phyloP scores from a whole-genome alignment of 2,797 vertebrate species.

The Phylloscopus collybita region DNA sequence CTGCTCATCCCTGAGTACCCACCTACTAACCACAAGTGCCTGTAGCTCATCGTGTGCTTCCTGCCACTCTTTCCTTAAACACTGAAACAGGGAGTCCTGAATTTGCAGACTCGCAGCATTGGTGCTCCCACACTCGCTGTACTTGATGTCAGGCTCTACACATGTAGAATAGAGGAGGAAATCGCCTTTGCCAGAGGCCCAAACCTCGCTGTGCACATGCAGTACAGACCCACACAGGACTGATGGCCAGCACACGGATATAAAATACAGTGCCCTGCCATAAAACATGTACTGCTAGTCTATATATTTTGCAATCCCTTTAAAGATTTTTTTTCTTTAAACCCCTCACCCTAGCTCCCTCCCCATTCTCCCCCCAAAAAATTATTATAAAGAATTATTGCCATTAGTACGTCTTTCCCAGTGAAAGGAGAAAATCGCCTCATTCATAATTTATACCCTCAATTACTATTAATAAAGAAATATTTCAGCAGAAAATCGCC shows the following conservation, averaged over 20 bases:
- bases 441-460: conserved; percentile 99
- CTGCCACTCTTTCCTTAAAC: background rate
- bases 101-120: background rate
- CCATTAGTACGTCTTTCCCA: conserved; percentile 95
- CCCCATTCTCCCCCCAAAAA: conserved; percentile 78
- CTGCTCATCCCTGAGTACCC: background rate
- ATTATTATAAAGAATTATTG: conserved; percentile 97
- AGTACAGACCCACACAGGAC: background rate
- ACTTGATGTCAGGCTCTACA: background rate
- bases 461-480: conserved; percentile 99
- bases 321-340: conserved; percentile 67
- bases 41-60: background rate
- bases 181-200: background rate
- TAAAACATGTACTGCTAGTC: conserved; percentile 62
- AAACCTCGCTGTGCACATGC: background rate
- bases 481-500: conserved; percentile 93
- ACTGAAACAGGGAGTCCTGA: background rate
- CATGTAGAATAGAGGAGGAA: background rate
- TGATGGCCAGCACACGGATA: background rate
- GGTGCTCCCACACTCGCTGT: background rate
- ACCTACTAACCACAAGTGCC: background rate
- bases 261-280: conserved; percentile 41
- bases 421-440: conserved; percentile 94
- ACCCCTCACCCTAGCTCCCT: conserved; percentile 69
- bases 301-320: conserved; percentile 70